A percentile compares a stretch with the other conserved stretches of the same genome.
These are phyloP conservation scores for Cuniculus paca DNA, from an alignment of 2,797 vertebrate species.

Conservation along the genomic window DNA sequence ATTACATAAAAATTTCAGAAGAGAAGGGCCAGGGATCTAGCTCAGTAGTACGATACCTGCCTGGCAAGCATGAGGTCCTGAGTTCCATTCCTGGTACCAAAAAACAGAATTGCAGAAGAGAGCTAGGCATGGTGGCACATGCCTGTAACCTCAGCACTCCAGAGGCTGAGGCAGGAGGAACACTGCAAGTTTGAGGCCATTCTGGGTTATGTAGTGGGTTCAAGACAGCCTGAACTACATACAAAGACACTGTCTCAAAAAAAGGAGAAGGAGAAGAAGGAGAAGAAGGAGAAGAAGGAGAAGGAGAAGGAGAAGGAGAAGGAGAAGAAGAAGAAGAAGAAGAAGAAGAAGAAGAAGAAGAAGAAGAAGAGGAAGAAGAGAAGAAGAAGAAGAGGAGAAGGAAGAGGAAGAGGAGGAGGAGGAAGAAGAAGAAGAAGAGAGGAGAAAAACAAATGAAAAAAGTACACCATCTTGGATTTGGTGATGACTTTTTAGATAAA, in stretches of 20 bases:
- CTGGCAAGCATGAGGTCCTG: no score
- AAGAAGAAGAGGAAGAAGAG: no score
- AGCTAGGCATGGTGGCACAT: not conserved
- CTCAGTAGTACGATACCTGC: no score
- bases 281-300: no score
- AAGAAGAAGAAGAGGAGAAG: no score
- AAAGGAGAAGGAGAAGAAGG: no score
- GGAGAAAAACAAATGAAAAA: not conserved
- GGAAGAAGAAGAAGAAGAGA: not conserved
- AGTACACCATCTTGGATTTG: not conserved
- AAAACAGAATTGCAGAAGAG: not conserved
- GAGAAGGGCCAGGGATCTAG: not conserved
- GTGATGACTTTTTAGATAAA: not conserved
- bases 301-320: no score
- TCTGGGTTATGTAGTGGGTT: not conserved
- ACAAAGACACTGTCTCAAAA: not conserved
- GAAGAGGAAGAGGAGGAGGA: no score
- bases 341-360: no score
- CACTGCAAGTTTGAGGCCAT: not conserved
- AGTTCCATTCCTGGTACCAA: no score
- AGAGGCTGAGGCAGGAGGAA: not conserved
- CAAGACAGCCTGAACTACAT: not conserved
- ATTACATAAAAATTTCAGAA: not conserved
- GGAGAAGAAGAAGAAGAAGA: rapidly evolving
- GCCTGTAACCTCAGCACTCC: not conserved